A percentile compares a stretch with the other conserved stretches of the same genome.
These are phyloP conservation scores for Drosophila baimaii DNA, from an alignment of 1,140 invertebrate species.

Conservation along the genomic window DNA sequence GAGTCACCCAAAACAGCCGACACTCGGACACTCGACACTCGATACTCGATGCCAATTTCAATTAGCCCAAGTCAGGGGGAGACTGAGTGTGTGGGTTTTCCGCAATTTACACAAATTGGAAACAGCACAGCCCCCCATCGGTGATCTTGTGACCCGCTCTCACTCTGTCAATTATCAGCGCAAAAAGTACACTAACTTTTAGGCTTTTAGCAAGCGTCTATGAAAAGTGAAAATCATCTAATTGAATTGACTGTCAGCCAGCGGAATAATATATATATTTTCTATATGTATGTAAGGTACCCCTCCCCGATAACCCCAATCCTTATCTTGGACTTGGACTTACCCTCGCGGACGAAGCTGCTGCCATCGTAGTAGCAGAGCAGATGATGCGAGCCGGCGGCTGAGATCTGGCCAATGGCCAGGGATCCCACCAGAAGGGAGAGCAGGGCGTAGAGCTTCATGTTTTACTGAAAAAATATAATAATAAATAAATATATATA, in stretches of 20 bases:
- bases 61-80: constrained; percentile 44
- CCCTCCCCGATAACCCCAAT: constrained; percentile 36
- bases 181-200: background rate
- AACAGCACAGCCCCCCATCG: background rate
- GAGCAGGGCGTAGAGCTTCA: constrained; percentile 75
- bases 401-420: constrained; percentile 63
- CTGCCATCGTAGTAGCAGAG: constrained; percentile 89
- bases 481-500: background rate
- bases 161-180: constrained; percentile 39
- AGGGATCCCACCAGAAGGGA: constrained; percentile 80
- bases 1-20: constrained; percentile 35
- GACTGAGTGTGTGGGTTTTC: constrained; percentile 23
- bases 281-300: background rate
- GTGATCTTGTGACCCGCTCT: constrained; percentile 53
- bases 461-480: constrained; percentile 37
- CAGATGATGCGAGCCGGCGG: constrained; percentile 85
- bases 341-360: constrained; percentile 88
- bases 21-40: constrained; percentile 16
- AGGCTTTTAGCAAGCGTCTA: constrained; percentile 50
- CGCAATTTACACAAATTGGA: constrained; percentile 40
- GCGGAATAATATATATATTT: background rate
- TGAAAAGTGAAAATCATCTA: constrained; percentile 67
- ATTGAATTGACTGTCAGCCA: constrained; percentile 30
- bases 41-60: constrained; percentile 47
- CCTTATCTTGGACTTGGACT: constrained; percentile 66